phyloP scores from a whole-genome alignment of 2,113 vertebrate genomes.

The Petroica traversi region DNA sequence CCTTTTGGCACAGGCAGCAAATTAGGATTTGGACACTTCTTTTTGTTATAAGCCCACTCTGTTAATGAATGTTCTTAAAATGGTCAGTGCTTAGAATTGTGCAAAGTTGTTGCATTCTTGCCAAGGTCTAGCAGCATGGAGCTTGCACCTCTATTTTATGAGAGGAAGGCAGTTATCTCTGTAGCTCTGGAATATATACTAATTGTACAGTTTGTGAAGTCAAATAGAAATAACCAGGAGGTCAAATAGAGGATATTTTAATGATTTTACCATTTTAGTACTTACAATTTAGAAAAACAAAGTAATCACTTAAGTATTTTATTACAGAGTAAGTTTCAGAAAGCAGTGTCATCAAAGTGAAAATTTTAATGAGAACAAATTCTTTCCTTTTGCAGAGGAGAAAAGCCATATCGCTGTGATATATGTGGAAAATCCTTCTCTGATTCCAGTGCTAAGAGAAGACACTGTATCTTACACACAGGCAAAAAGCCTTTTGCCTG shows the following conservation, averaged over 20 bases:
- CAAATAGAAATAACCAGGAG: neutral
- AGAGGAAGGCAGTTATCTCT: neutral
- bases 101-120: neutral
- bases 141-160: neutral
- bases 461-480: constrained; percentile 90
- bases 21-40: neutral
- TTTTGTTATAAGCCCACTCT: neutral
- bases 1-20: neutral
- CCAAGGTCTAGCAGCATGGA: neutral
- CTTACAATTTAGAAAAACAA: neutral
- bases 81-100: neutral
- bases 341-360: neutral
- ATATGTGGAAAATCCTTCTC: constrained; percentile 92
- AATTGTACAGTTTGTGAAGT: neutral
- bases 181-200: neutral
- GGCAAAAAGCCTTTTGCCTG: constrained; percentile 93
- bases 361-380: neutral
- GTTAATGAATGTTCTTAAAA: neutral
- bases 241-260: neutral
- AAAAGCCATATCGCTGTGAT: constrained; percentile 90
- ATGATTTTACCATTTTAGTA: neutral
- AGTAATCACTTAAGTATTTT: neutral
- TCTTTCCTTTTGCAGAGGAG: constrained; percentile 80
- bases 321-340: neutral
- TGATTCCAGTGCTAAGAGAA: constrained; percentile 90